These are phyloP conservation scores for Venusia cambrica DNA, from an alignment of 2,888 invertebrate genomes.

Conservation along the genomic window DNA sequence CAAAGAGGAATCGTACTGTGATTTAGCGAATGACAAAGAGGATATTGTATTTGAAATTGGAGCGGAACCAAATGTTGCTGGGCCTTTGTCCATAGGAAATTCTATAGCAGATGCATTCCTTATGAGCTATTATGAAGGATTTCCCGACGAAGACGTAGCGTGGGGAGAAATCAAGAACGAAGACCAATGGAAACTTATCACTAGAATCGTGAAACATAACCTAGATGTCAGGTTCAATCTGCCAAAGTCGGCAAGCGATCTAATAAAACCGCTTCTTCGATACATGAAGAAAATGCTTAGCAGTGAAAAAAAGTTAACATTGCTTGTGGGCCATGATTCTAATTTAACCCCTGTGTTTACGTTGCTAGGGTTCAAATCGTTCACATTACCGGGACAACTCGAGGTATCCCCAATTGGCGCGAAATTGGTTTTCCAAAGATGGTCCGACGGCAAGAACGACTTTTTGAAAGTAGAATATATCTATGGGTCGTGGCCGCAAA, in stretches of 20 bases:
- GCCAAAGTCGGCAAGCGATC: constrained; percentile 41
- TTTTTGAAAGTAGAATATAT: constrained; percentile 55
- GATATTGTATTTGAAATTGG: constrained; percentile 40
- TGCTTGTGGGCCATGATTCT: constrained; percentile 59
- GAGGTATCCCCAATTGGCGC: constrained; percentile 60
- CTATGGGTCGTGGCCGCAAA: constrained; percentile 48
- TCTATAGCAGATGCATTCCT: constrained; percentile 51
- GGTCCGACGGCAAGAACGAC: constrained; percentile 39
- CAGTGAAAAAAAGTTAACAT: constrained; percentile 39
- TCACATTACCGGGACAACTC: constrained; percentile 43
- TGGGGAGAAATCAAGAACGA: constrained; percentile 46
- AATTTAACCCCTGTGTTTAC: constrained; percentile 48
- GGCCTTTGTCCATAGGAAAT: constrained; percentile 41
- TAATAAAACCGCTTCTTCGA: constrained; percentile 43
- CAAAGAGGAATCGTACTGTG: constrained; percentile 40
- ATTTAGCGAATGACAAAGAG: constrained; percentile 46
- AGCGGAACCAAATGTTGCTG: constrained; percentile 35
- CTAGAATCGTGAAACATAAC: constrained; percentile 44
- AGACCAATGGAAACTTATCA: constrained; percentile 45
- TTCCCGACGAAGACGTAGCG: constrained; percentile 47
- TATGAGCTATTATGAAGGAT: constrained; percentile 62
- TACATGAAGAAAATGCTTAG: constrained; percentile 43
- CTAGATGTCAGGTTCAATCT: constrained; percentile 54
- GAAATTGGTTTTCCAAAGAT: constrained; percentile 63
- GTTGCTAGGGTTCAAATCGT: constrained; percentile 44